Percentiles rank a stretch among this genome's conserved stretches.
Evolutionary conservation across 2,888 invertebrate species (phyloP).

Genomic region (Heliconius hortense): DNA sequence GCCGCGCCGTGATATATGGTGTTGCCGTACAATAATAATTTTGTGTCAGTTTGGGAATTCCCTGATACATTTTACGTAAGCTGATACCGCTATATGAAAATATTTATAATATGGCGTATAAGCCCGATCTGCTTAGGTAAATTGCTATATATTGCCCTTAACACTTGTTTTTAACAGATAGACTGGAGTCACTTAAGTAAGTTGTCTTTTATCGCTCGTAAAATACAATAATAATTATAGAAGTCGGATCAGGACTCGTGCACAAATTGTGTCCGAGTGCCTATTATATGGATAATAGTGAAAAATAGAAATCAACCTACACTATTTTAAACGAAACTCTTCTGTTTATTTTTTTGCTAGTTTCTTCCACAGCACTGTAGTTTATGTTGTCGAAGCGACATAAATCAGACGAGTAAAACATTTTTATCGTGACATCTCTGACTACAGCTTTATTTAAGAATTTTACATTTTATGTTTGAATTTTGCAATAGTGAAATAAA

Average conservation of each 20-base stretch:
- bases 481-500: not conserved
- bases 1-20: slow-evolving; percentile 36
- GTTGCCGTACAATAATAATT: slow-evolving; percentile 35
- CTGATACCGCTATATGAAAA: not conserved
- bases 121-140: not conserved
- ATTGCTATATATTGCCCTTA: not conserved
- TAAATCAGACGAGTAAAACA: not conserved
- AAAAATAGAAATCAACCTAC: not conserved
- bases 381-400: not conserved
- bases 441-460: not conserved
- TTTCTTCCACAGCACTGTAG: not conserved
- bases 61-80: not conserved
- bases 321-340: not conserved
- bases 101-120: not conserved
- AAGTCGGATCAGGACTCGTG: too few relatives aligned
- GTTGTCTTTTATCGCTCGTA: too few relatives aligned
- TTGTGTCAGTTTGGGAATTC: not conserved
- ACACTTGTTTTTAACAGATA: too few relatives aligned
- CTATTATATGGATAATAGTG: not conserved
- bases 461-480: not conserved
- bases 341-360: not conserved
- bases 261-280: not conserved
- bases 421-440: slow-evolving; percentile 7
- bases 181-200: too few relatives aligned
- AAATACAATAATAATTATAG: not conserved